Conservation (phyloP, 2,113 vertebrate species). For the Phoxinus phoxinus region DNA sequence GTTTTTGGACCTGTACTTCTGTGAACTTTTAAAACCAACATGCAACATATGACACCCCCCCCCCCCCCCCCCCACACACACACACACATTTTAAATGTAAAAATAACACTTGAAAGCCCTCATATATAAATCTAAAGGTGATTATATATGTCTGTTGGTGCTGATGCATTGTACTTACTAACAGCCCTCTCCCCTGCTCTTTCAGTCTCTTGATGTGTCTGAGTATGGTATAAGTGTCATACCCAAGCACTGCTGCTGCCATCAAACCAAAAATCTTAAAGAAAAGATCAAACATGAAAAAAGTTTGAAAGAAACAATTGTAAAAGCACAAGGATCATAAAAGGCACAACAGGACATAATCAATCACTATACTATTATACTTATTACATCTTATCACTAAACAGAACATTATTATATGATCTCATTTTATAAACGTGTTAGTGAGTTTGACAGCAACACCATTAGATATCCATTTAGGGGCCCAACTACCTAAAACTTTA, state of each 20-base stretch:
- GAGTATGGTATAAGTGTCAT: neutral
- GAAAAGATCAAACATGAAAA: neutral
- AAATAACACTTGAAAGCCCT: neutral
- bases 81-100: too few species aligned
- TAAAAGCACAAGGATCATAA: neutral
- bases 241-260: slow-evolving; percentile 14
- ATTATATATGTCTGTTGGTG: neutral
- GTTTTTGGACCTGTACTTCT: neutral
- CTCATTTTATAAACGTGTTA: neutral
- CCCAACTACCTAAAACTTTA: neutral
- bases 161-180: neutral
- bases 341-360: neutral
- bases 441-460: neutral
- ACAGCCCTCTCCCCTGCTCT: neutral
- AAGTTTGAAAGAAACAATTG: neutral
- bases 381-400: neutral
- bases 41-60: neutral
- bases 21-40: neutral
- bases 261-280: slow-evolving; percentile 37
- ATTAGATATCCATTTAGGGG: neutral
- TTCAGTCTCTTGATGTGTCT: neutral
- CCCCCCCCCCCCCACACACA: too few species aligned
- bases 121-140: neutral
- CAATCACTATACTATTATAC: neutral
- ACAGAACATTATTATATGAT: neutral